Base-by-base conservation (phyloP, 2,888 invertebrate species). In the Tenthredo mesomela region DNA sequence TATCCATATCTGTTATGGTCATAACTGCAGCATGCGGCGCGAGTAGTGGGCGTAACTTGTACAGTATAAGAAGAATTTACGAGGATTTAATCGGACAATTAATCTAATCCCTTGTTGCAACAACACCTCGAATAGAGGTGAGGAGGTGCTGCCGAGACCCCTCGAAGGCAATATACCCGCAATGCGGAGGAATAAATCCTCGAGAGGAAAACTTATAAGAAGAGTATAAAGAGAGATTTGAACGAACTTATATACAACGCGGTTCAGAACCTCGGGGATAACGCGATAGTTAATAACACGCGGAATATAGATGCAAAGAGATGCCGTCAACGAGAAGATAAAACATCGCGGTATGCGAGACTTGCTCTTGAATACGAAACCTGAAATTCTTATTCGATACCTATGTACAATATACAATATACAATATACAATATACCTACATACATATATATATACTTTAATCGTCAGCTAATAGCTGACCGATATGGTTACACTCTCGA, bases 41-140 rank as follows among this genome's bases (percentile, higher is more conserved):
- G 87, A 88, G 85, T 88, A 86, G 89, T 89, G 89, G 90, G 90
- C 91, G 90, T 89, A 33, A 88, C 67, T 65, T 25, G 61, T 70
- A 78, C 29, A 15, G 21, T 65, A 47, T 67, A 47, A 43, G 43
- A 10, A 37, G 58, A 37, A 93, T 93, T 93, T 93, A 93, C 92
- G 92, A 92, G 89, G 89, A 91, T 92, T 92, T 93, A 93, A 93
- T 93, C 93, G 91, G 89, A 92, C 92, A 93, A 93, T 93, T 93
- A 93, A 93, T 93, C 93, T 93, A 93, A 93, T 92, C 92, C 93
- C 93, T 93, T 93, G 92, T 92, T 92, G 91, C 91, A 92, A 92
- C 92, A 92, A 92, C 92, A 92, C 91, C 92, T 92, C 90, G 87
- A 87, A 89, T 21, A 37, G 40, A 21, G 77, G 43, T 18, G 21